Percentiles rank a stretch among this genome's conserved stretches.
phyloP scores from a whole-genome alignment of 2,113 vertebrate species.

The Chionis minor region DNA sequence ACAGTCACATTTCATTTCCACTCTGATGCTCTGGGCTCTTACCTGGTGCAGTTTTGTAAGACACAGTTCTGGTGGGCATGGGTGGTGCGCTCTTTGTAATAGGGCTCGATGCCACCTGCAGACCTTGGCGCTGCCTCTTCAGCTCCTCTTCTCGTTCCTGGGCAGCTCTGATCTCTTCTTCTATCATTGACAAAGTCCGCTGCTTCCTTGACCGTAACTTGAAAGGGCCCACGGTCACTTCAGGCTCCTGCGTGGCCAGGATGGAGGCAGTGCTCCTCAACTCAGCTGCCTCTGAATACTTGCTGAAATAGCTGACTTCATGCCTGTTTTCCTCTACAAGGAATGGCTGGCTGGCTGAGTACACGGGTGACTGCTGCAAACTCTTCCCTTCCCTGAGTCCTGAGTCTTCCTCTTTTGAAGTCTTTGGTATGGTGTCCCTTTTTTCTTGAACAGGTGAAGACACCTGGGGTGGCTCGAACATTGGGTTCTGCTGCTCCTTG shows the following conservation, averaged over 20 bases:
- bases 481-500: constrained; percentile 49
- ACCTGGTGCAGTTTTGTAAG: constrained; percentile 91
- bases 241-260: constrained; percentile 81
- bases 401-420: constrained; percentile 55
- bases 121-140: constrained; percentile 85
- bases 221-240: constrained; percentile 88
- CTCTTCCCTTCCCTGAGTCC: constrained; percentile 70
- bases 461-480: constrained; percentile 79
- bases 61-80: constrained; percentile 78
- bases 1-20: not conserved
- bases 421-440: constrained; percentile 79
- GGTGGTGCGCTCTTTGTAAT: constrained; percentile 77
- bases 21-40: not conserved
- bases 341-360: constrained; percentile 74
- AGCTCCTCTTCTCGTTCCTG: constrained; percentile 97
- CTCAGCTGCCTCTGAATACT: constrained; percentile 94
- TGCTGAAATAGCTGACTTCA: constrained; percentile 95
- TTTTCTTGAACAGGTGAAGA: constrained; percentile 80
- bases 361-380: constrained; percentile 19
- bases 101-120: constrained; percentile 73
- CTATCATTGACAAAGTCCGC: constrained; percentile 95
- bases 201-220: constrained; percentile 95
- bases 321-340: constrained; percentile 79
- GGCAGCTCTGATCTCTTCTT: constrained; percentile 96
- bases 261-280: constrained; percentile 89